These are phyloP conservation scores for Drosophila basisetae DNA, from an alignment of 2,888 invertebrate species.

Conservation along the genomic window DNA sequence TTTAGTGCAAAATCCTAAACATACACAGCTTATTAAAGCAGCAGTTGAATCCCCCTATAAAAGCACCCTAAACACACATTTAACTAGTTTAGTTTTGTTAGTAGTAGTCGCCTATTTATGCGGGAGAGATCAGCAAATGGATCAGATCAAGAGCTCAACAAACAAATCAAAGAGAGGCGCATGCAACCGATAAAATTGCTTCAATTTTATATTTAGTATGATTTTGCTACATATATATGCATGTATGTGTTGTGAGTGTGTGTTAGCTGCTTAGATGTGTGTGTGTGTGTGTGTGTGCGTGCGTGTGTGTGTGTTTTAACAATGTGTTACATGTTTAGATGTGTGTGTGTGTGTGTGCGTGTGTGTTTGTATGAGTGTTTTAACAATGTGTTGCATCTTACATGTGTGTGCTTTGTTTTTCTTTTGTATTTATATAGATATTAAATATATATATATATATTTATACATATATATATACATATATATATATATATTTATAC, in stretches of 20 bases:
- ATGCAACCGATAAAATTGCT: constrained; percentile 22
- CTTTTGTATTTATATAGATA: constrained; percentile 32
- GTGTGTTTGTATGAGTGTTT: neutral
- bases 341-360: constrained; percentile 12
- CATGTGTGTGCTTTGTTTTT: constrained; percentile 5
- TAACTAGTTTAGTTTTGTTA: constrained; percentile 39
- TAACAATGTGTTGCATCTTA: constrained; percentile 4
- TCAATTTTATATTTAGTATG: constrained; percentile 5
- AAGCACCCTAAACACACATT: constrained; percentile 18
- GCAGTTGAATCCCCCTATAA: constrained; percentile 8
- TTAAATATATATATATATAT: constrained; percentile 1
- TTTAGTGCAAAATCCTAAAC: constrained; percentile 20
- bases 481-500: neutral
- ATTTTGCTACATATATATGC: constrained; percentile 13
- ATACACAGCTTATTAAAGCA: constrained; percentile 15
- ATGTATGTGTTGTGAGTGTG: constrained; percentile 16
- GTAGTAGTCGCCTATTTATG: constrained; percentile 42
- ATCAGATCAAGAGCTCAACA: constrained; percentile 38
- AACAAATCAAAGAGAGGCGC: constrained; percentile 42
- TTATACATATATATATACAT: neutral
- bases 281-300: constrained; percentile 8
- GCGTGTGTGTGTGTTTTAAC: neutral
- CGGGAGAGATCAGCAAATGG: constrained; percentile 46
- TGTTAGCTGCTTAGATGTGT: constrained; percentile 16
- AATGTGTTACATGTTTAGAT: constrained; percentile 3